These are phyloP conservation scores for Reinhardtius hippoglossoides DNA, from an alignment of 2,113 vertebrate genomes.

Conservation along the genomic window DNA sequence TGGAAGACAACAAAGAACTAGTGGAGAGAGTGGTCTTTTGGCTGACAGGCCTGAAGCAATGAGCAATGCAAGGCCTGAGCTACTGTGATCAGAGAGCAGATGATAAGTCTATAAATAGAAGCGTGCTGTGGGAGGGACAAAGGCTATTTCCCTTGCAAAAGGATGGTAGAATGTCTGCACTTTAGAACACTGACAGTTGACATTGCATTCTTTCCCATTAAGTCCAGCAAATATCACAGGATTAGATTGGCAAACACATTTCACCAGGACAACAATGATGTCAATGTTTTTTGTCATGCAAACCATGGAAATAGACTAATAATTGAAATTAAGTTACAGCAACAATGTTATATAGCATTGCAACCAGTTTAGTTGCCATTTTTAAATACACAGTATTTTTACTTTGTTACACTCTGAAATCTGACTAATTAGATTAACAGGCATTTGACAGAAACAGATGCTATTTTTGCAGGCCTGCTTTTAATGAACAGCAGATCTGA, in stretches of 20 bases:
- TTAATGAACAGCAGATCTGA: neutral
- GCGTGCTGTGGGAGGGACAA: constrained; percentile 59
- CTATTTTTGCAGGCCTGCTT: constrained; percentile 11
- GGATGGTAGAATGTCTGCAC: constrained; percentile 23
- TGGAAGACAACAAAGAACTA: constrained; percentile 24
- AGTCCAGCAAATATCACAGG: neutral
- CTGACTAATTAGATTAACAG: neutral
- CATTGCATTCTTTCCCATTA: neutral
- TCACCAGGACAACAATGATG: neutral
- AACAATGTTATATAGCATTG: neutral
- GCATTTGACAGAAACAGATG: constrained; percentile 22
- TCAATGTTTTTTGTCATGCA: neutral
- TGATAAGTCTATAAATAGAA: constrained; percentile 79
- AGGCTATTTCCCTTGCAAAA: constrained; percentile 61
- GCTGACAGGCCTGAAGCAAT: constrained; percentile 53
- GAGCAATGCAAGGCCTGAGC: constrained; percentile 65
- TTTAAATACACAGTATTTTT: neutral
- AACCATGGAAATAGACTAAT: neutral
- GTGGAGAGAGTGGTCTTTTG: constrained; percentile 48
- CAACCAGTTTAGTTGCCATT: constrained; percentile 10
- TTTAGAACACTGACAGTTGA: constrained; percentile 16
- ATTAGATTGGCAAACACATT: neutral
- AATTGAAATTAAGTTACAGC: neutral
- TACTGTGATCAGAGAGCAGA: constrained; percentile 71
- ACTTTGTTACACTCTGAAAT: neutral